Percentiles rank a stretch among this genome's conserved stretches.
Evolutionary conservation across 2,888 invertebrate genomes (phyloP).

Genomic region (Lepeophtheirus nordmannii): DNA sequence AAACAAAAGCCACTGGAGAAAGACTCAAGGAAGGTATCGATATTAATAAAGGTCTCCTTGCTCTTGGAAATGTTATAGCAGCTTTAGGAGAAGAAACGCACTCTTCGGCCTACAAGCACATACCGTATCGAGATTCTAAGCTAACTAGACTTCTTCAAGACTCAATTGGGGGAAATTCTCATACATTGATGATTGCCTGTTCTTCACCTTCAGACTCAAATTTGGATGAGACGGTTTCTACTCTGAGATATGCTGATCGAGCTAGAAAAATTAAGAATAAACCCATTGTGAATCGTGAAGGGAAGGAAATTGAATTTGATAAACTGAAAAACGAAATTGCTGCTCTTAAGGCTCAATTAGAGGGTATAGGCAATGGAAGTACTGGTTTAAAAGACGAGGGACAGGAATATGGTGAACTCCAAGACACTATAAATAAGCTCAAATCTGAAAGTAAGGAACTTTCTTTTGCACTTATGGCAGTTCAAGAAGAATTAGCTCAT

Average conservation of each 20-base stretch:
- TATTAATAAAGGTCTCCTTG: conserved; percentile 77
- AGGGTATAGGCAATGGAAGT: neutral
- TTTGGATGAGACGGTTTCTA: too few relatives aligned
- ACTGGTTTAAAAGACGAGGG: neutral
- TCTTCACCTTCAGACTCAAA: too few relatives aligned
- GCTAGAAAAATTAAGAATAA: too few relatives aligned
- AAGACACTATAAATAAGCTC: conserved; percentile 43
- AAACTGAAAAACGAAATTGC: too few relatives aligned
- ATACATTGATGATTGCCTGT: too few relatives aligned
- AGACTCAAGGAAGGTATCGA: conserved; percentile 75
- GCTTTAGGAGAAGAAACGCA: conserved; percentile 51
- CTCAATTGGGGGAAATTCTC: conserved; percentile 76
- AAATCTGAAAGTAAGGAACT: conserved; percentile 48
- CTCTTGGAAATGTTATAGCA: conserved; percentile 84
- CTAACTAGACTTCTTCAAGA: conserved; percentile 79
- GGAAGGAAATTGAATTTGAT: too few relatives aligned
- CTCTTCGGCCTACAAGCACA: too few relatives aligned
- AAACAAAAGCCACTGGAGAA: conserved; percentile 69
- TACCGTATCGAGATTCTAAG: conserved; percentile 82
- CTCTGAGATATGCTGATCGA: too few relatives aligned
- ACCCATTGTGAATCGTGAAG: too few relatives aligned
- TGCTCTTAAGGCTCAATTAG: conserved; percentile 44
- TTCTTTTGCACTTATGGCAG: conserved; percentile 47
- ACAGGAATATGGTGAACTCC: conserved; percentile 14
- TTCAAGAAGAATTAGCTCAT: conserved; percentile 47